Base-by-base conservation (phyloP, 2,888 invertebrate species). In the Scrobipalpa costella region DNA sequence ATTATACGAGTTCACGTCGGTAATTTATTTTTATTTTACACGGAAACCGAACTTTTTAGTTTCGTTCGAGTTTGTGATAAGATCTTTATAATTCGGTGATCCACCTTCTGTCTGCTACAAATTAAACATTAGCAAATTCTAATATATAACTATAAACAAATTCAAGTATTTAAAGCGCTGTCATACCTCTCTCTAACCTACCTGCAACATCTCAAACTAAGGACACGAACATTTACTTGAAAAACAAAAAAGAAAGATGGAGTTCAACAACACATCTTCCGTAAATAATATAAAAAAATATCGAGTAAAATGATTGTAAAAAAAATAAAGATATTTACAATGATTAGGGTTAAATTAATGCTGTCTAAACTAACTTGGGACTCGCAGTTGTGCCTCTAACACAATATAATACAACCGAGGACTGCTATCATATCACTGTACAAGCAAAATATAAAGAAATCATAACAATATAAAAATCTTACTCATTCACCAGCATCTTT, bases 231-330 rank as follows among this genome's bases (percentile, higher is more conserved):
- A 13, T 44, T n/a, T 13, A 8, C 9, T 40, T n/a, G 6, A n/a
- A 44, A 44, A 44, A 44, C 13, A 44, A n/a, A 6, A 47, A 7
- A 15, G 47, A 40, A 40, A 21, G 11, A 19, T 59, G 7, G 7
- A 38, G 7, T 17, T 6, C 34, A 85, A 80, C 80, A 52, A 27
- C 83, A 80, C 84, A 9, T 40, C 19, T 50, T 75, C 73, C 81
- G 83, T 85, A 88, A 88, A 88, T 78, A 76, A 84, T 83, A 86
- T 81, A 85, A 81, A 84, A n/a, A 85, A 84, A 81, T 81, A 78
- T 81, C 77, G 77, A 82, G 79, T 84, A 66, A 86, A 83, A 83
- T 81, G 83, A 85, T 82, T 69, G 78, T 77, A 81, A 86, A 84
- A 88, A 87, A 85, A 79, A 50, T 49, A 61, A 61, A 80, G 84